Percentiles rank a stretch among this genome's conserved stretches.
Conservation (phyloP, 2,113 vertebrate genomes). For the Pycnonotus jocosus region DNA sequence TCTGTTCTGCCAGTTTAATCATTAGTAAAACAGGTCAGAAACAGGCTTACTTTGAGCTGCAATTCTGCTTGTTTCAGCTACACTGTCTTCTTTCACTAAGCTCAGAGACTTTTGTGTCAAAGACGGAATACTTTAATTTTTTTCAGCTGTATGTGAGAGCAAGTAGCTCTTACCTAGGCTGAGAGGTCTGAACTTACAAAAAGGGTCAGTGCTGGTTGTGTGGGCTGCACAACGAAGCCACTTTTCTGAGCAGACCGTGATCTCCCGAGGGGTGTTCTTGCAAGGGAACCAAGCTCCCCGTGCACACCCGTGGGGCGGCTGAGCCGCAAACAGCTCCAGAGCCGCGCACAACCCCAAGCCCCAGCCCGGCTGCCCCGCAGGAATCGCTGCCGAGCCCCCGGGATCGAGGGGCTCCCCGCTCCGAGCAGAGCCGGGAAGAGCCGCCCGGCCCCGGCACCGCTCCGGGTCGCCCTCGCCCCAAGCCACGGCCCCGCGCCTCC, state of each 20-base stretch:
- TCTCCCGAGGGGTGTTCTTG: accelerated
- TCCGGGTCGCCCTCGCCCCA: not conserved
- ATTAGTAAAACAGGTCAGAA: slow-evolving; percentile 6
- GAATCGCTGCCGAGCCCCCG: accelerated
- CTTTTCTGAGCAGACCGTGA: accelerated
- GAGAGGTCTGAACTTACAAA: accelerated
- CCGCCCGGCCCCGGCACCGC: not conserved
- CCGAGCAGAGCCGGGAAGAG: not conserved
- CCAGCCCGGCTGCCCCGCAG: not conserved
- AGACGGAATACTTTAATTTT: not conserved
- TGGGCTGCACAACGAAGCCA: not conserved
- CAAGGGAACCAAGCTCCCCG: accelerated
- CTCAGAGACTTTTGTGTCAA: not conserved
- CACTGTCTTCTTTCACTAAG: not conserved
- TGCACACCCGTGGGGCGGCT: not conserved
- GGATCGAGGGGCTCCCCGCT: not conserved
- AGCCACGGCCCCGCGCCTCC: not conserved
- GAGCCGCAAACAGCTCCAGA: accelerated
- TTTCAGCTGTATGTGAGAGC: not conserved
- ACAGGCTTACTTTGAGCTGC: not conserved
- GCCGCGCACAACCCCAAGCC: too few relatives aligned
- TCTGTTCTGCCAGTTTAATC: slow-evolving; percentile 36
- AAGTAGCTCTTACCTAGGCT: not conserved
- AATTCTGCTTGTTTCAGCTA: not conserved
- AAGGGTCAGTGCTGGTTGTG: not conserved